These are phyloP conservation scores for Haplochromis burtoni DNA, from an alignment of 2,113 vertebrate genomes.

Conservation along the genomic window DNA sequence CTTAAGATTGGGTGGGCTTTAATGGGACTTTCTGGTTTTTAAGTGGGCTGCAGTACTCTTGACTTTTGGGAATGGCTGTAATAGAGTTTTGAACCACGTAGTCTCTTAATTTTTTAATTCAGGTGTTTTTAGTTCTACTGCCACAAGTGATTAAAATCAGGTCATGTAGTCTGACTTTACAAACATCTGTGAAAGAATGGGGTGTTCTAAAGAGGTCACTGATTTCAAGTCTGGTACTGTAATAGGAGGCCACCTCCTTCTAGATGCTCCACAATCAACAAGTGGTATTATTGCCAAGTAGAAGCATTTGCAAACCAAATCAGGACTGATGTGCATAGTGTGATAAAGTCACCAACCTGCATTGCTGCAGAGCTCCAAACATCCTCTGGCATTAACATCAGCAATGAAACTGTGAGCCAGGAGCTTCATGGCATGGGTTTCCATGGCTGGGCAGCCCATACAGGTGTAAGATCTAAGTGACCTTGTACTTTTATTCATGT, in stretches of 20 bases:
- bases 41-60: background rate
- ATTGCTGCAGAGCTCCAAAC: background rate
- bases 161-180: background rate
- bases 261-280: background rate
- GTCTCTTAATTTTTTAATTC: background rate
- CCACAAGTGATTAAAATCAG: background rate
- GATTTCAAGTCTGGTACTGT: background rate
- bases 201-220: background rate
- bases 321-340: background rate
- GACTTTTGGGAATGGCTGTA: background rate
- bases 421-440: background rate
- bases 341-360: background rate
- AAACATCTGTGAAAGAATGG: background rate
- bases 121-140: background rate
- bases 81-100: background rate
- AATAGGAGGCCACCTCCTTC: background rate
- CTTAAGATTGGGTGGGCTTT: background rate
- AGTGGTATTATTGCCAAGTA: fast-evolving
- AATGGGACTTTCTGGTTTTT: background rate
- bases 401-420: background rate
- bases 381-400: background rate
- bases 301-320: background rate
- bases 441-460: background rate
- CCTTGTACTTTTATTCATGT: background rate
- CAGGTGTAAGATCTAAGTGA: background rate